phyloP scores from a whole-genome alignment of 2,888 invertebrate species.

The Merodon equestris region DNA sequence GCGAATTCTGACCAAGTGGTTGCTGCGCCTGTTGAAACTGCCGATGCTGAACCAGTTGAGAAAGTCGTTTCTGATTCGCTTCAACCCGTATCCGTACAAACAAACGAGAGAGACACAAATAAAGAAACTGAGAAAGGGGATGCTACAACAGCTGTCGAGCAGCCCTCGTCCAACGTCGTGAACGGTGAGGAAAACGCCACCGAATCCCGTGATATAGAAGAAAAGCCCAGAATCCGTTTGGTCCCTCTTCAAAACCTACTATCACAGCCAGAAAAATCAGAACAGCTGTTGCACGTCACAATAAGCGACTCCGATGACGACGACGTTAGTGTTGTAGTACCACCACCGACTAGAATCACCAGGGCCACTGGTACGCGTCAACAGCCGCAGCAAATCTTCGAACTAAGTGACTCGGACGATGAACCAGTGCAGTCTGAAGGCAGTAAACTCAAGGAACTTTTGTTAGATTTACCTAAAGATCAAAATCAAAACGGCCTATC shows the following conservation, averaged over 20 bases:
- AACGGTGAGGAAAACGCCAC: too few species aligned
- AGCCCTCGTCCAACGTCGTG: too few species aligned
- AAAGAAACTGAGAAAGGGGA: too few species aligned
- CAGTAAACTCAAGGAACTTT: neutral
- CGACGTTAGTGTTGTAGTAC: neutral
- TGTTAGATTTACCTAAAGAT: too few species aligned
- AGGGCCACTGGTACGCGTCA: neutral
- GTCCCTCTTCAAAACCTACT: constrained; percentile 54
- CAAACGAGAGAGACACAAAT: too few species aligned
- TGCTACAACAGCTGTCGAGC: too few species aligned
- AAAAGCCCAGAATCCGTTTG: constrained; percentile 28
- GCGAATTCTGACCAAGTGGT: too few species aligned
- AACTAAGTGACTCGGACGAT: constrained; percentile 50
- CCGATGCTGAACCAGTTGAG: too few species aligned
- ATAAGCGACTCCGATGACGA: constrained; percentile 49
- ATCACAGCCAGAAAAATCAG: constrained; percentile 15
- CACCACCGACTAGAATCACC: neutral
- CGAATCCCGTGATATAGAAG: too few species aligned
- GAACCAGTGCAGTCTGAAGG: neutral
- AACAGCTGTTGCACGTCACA: constrained; percentile 23
- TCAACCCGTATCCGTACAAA: too few species aligned
- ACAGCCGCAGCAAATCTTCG: constrained; percentile 15
- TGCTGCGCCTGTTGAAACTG: too few species aligned
- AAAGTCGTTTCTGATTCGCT: too few species aligned
- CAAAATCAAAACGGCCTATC: neutral